Conservation (phyloP, 1,140 invertebrate species). For the Drosophila novamexicana region DNA sequence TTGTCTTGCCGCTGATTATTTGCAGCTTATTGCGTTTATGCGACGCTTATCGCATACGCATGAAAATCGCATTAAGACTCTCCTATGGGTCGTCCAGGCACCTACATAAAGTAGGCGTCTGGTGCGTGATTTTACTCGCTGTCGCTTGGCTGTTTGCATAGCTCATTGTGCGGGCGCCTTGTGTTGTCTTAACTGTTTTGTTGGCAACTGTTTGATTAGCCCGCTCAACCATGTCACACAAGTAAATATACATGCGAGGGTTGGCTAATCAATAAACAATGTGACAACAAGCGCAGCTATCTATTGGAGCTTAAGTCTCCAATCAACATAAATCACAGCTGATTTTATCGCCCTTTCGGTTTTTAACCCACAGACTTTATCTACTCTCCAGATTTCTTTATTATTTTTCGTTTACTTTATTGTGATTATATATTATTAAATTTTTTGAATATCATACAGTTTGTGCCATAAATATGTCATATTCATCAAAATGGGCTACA, state of each 20-base stretch:
- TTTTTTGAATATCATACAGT: no score
- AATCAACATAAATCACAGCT: no score
- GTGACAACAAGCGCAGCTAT: no score
- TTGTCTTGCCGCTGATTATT: conserved; percentile 74
- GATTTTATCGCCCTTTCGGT: no score
- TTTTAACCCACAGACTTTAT: no score
- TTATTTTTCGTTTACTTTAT: no score
- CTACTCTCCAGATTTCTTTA: no score
- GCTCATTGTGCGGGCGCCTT: conserved; percentile 42
- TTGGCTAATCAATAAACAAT: no score
- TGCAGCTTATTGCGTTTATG: conserved; percentile 76
- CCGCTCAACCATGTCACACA: conserved; percentile 30
- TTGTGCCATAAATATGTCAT: no score
- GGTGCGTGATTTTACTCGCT: conserved; percentile 6
- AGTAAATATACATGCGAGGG: conserved; percentile 36
- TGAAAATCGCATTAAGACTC: conserved; percentile 70
- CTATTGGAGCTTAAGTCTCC: no score
- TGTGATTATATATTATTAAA: no score
- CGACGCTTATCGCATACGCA: conserved; percentile 74
- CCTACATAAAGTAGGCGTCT: conserved; percentile 13
- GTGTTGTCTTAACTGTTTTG: conserved; percentile 41
- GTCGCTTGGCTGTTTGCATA: conserved; percentile 31
- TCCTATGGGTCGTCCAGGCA: conserved; percentile 20
- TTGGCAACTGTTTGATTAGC: conserved; percentile 44
- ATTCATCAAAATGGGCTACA: no score